Evolutionary conservation across 2,888 invertebrate species (phyloP), one percentile per base, ranked within the genome.

Genomic region (Temnothorax rugatulus): DNA sequence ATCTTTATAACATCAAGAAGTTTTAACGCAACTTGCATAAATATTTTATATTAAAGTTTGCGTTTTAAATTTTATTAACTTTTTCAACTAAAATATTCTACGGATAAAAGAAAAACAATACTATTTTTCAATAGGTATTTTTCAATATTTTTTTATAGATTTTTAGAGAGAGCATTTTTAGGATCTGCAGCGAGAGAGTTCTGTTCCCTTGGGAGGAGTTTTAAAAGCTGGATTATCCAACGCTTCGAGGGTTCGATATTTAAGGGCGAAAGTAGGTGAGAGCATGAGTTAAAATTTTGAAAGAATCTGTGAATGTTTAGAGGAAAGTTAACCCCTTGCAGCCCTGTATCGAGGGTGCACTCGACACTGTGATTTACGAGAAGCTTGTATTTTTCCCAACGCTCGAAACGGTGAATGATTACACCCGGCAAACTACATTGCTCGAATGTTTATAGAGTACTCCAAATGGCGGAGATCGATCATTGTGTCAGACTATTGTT

Each of bases 341-440:
- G 5, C 21, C 68, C 41, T 77, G 76, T 41, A 79, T 59, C 34
- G 73, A 59, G 38, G 54, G 59, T 73, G 79, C 47, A 59, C 59
- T 73, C 79, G 79, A 81, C 73, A 81, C 73, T 29, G 79, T 81
- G 79, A 81, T 81, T 81, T 81, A 81, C 73, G 73, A 73, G 73
- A 59, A 59, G 59, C 59, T 59, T 59, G 47, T 59, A 73, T 81
- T 81, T 81, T 81, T 81, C 73, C 79, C 73, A 59, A 81, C 79
- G 71, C 21, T 79, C 54, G 69, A 71, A 79, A 79, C 79, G 59
- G 79, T 81, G 79, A 81, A 73, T 81, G 79, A 81, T 81, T 81
- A 81, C 79, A 59, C 44, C 47, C 59, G 47, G 79, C 73, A 81
- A 81, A 81, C 59, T 79, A 71, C 73, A 73, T 81, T 73, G 59